phyloP scores from a whole-genome alignment of 1,140 invertebrate genomes.

The Acromyrmex echinatior region DNA sequence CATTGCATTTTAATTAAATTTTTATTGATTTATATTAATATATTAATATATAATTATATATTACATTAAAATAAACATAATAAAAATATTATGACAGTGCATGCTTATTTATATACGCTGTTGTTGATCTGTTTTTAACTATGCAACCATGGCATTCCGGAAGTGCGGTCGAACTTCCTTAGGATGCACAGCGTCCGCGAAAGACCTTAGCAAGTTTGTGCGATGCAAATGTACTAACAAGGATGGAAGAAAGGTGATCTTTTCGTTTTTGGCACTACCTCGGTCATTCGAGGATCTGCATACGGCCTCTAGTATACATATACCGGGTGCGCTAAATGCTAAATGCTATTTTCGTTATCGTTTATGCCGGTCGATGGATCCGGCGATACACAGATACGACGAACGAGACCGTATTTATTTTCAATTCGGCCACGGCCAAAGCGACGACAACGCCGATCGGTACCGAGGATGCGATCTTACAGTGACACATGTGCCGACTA shows the following conservation, averaged over 20 bases:
- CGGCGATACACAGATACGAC: conserved; percentile 56
- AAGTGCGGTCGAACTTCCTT: conserved; percentile 11
- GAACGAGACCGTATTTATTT: conserved; percentile 83
- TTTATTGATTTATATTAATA: neutral
- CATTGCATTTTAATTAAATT: neutral
- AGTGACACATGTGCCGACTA: conserved; percentile 19
- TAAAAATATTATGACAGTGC: neutral
- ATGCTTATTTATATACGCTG: neutral
- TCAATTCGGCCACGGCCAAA: conserved; percentile 86
- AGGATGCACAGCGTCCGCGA: neutral
- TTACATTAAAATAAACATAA: neutral
- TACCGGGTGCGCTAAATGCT: conserved; percentile 83
- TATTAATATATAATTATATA: neutral
- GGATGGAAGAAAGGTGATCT: conserved; percentile 79
- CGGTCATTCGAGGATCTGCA: conserved; percentile 73
- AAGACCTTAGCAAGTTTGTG: neutral
- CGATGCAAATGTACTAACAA: conserved; percentile 62
- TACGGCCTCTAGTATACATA: conserved; percentile 74
- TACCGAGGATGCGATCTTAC: conserved; percentile 50
- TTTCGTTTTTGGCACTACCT: conserved; percentile 80
- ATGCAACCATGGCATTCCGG: conserved; percentile 28
- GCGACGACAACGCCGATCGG: neutral
- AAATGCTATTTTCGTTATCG: conserved; percentile 81
- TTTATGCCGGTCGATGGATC: conserved; percentile 40
- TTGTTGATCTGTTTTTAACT: conserved; percentile 16